A percentile compares a stretch with the other conserved stretches of the same genome.
These are phyloP conservation scores for Enteromius paludinosus DNA, from an alignment of 2,797 vertebrate species.

Conservation along the genomic window DNA sequence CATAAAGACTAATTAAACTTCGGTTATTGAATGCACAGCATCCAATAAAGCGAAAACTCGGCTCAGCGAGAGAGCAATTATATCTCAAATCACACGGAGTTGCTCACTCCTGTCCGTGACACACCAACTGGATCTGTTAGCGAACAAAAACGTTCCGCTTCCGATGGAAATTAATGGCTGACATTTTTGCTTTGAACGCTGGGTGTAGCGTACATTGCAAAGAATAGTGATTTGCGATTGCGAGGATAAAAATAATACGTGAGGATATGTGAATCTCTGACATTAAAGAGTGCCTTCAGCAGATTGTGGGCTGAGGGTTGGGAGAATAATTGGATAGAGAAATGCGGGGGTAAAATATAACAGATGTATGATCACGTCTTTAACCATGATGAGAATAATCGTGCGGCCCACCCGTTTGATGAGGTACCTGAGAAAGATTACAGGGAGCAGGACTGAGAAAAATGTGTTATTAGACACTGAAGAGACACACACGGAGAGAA, in stretches of 20 bases:
- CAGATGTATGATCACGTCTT: constrained; percentile 26
- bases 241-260: constrained; percentile 12
- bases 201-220: background rate
- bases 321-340: constrained; percentile 21
- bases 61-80: constrained; percentile 40
- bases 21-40: constrained; percentile 34
- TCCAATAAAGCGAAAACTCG: constrained; percentile 41
- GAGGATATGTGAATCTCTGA: constrained; percentile 22
- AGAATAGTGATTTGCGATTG: background rate
- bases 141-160: constrained; percentile 21
- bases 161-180: constrained; percentile 29
- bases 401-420: constrained; percentile 4
- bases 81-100: constrained; percentile 17
- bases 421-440: constrained; percentile 25
- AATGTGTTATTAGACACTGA: background rate
- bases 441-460: constrained; percentile 14
- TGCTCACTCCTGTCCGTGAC: constrained; percentile 37
- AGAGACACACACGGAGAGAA: background rate
- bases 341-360: constrained; percentile 12
- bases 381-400: constrained; percentile 13
- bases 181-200: constrained; percentile 22
- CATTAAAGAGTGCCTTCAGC: constrained; percentile 4
- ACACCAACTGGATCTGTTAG: constrained; percentile 20
- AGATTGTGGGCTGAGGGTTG: background rate
- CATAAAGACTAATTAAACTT: constrained; percentile 57